Conservation (phyloP, 2,797 vertebrate species). For the Ptychobarbus kaznakovi region DNA sequence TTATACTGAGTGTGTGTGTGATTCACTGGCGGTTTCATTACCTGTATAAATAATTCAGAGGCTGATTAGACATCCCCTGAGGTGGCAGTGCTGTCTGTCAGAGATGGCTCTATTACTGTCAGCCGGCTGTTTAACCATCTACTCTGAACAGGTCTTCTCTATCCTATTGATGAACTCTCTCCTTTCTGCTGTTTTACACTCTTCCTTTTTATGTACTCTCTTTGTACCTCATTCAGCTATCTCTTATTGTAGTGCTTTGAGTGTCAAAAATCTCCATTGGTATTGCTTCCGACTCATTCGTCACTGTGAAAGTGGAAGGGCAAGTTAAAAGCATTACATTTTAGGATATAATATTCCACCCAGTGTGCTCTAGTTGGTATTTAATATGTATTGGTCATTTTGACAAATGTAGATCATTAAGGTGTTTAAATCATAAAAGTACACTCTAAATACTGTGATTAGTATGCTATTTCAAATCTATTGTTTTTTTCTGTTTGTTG, state of each 20-base stretch:
- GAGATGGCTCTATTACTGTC: slow-evolving; percentile 65
- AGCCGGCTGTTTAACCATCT: slow-evolving; percentile 64
- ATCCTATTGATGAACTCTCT: slow-evolving; percentile 45
- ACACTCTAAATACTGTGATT: background rate
- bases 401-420: background rate
- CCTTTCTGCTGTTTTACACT: slow-evolving; percentile 5
- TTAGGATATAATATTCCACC: background rate
- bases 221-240: slow-evolving; percentile 10
- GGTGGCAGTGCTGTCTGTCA: slow-evolving; percentile 58
- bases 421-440: background rate
- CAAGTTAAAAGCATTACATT: background rate
- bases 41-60: slow-evolving; percentile 76
- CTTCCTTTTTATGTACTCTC: slow-evolving; percentile 33
- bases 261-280: slow-evolving; percentile 6
- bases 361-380: background rate
- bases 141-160: slow-evolving; percentile 55
- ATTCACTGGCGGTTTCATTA: slow-evolving; percentile 68
- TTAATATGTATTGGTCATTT: background rate
- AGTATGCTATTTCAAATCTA: background rate
- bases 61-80: slow-evolving; percentile 62
- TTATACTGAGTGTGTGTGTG: slow-evolving; percentile 27
- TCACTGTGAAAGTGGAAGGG: background rate
- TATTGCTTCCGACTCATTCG: background rate
- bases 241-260: background rate
- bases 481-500: background rate